Evolutionary conservation across 2,113 vertebrate species (phyloP), one percentile per base, ranked within the genome.

Genomic region (Alectura lathami): DNA sequence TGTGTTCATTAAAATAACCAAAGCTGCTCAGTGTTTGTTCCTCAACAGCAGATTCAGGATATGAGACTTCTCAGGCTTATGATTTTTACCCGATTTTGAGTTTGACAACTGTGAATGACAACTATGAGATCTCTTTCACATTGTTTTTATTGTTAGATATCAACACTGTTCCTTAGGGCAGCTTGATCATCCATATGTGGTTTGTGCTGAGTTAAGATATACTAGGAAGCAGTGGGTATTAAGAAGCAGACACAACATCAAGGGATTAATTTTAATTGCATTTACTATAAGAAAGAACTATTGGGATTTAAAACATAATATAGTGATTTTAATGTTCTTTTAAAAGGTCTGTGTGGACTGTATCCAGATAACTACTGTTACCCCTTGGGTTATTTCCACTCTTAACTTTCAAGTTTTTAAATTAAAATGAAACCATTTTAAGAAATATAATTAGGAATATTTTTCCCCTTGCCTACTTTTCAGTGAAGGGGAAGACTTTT

Each of bases 1-100:
- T 95, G 87, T 96, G 87, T 96, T 95, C 94, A 92, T 97, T 96
- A 96, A 96, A 97, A 91, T 86, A 95, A 97, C 89, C 84, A 91
- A 93, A 94, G 80, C 87, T 95, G 86, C 50, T 86, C 90, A 94
- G 68, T 83, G 47, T 88, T 92, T 94, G 82, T 93, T 96, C 91
- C 87, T 40, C 76, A 94, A 86, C 86, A 93, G 77, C 5, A 8
- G 79, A 94, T 88, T 81, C 68, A 50, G 27, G 64, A 89, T 83
- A 59, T 36, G 24, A 94, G 67, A 38, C 32, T 94, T 68, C 79
- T 86, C 63, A 62, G 69, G 59, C 72, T 93, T 85, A 59, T 1
- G 3, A 47, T 59, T 75, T 62, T 45, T 11, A 9, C 23, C 36
- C 23, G 20, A 3, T 47, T 96, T 94, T 85, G 56, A 86, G n/a